Evolutionary conservation across 64 coral and sea anemone species (phyloP).

Genomic region (Catalaphyllia jardinei): DNA sequence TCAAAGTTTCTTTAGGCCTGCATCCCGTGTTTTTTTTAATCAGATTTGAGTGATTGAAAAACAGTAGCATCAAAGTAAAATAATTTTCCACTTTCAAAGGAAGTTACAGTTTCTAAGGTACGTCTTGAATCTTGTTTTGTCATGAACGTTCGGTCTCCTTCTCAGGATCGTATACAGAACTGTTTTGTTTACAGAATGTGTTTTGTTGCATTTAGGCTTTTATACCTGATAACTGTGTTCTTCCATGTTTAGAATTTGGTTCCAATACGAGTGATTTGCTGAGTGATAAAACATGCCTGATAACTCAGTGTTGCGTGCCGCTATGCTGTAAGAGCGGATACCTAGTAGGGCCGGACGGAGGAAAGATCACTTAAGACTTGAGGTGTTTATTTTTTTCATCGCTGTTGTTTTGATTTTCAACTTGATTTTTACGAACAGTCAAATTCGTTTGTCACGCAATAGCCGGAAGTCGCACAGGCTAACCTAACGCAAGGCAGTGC

Average conservation of each 20-base stretch:
- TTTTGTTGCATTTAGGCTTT: too few species aligned
- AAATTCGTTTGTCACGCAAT: too few species aligned
- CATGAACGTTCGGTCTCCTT: background rate
- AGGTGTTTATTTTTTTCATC: background rate
- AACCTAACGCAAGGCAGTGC: too few species aligned
- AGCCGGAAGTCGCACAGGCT: too few species aligned
- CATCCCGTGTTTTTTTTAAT: background rate
- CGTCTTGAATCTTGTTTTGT: too few species aligned
- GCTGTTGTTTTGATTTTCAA: background rate
- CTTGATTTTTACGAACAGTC: too few species aligned
- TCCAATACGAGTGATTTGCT: background rate
- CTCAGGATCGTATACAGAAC: background rate
- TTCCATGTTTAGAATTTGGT: background rate
- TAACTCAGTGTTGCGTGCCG: background rate
- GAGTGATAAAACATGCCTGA: background rate
- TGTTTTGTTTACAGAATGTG: too few species aligned
- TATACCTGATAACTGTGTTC: too few species aligned
- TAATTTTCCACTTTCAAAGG: background rate
- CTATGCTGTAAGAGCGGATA: background rate
- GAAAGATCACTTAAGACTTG: background rate
- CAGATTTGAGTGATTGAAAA: background rate
- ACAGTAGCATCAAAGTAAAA: background rate
- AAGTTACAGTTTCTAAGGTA: too few species aligned
- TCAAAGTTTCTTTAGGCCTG: background rate
- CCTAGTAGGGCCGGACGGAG: background rate